These are phyloP conservation scores for Rhopilema esculentum DNA, from an alignment of 30 jellyfish, hydroid and myxozoan species.

Conservation along the genomic window DNA sequence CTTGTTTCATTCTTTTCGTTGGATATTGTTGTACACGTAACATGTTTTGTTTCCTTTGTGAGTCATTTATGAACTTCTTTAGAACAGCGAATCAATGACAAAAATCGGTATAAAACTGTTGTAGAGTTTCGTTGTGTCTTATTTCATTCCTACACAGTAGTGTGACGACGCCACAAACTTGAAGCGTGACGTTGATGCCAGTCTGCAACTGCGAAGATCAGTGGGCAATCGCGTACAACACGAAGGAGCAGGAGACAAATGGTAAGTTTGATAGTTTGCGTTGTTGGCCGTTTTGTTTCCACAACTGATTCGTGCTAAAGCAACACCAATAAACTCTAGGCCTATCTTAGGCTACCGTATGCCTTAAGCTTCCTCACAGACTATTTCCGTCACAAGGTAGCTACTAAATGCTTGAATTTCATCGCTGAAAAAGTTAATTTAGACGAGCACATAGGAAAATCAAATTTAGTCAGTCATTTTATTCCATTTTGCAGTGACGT, in stretches of 20 bases:
- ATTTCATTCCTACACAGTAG: background rate
- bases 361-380: too few relatives aligned
- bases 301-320: background rate
- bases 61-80: background rate
- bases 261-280: background rate
- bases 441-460: too few relatives aligned
- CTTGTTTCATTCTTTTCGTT: background rate
- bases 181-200: background rate
- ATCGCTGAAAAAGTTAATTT: too few relatives aligned
- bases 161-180: background rate
- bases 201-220: background rate
- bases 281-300: background rate
- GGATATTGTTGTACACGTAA: background rate
- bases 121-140: background rate
- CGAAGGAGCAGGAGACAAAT: background rate
- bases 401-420: too few relatives aligned
- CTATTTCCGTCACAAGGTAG: too few relatives aligned
- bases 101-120: background rate
- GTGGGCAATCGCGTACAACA: background rate
- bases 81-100: background rate
- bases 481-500: too few relatives aligned
- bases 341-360: background rate
- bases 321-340: background rate
- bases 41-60: background rate
- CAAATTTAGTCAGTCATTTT: too few relatives aligned